phyloP scores from a whole-genome alignment of 2,888 invertebrate species.

The Parnassius glacialis region DNA sequence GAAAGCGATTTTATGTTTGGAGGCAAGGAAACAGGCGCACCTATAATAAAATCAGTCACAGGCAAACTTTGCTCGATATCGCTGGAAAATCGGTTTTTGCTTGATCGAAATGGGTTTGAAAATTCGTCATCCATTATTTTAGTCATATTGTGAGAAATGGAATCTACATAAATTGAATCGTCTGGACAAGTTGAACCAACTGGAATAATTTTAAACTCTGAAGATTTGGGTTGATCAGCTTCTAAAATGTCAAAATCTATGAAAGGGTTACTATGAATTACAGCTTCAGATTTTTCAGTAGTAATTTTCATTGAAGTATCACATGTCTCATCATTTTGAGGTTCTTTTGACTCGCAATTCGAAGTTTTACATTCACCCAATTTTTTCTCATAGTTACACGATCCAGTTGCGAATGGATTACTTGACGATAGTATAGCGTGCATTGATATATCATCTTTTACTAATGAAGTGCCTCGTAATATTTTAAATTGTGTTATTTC shows the following conservation, averaged over 20 bases:
- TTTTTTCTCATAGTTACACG: slow-evolving; percentile 50
- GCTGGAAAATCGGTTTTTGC: slow-evolving; percentile 44
- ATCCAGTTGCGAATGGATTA: slow-evolving; percentile 61
- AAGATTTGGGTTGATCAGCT: slow-evolving; percentile 59
- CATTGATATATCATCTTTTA: slow-evolving; percentile 45
- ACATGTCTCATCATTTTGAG: slow-evolving; percentile 59
- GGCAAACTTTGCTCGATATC: slow-evolving; percentile 42
- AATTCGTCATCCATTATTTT: slow-evolving; percentile 53
- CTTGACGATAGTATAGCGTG: slow-evolving; percentile 45
- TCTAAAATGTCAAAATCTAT: slow-evolving; percentile 40
- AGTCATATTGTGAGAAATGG: slow-evolving; percentile 34
- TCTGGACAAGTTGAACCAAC: slow-evolving; percentile 49
- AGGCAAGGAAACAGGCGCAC: slow-evolving; percentile 75
- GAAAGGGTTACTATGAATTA: slow-evolving; percentile 52
- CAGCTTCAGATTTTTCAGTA: slow-evolving; percentile 32
- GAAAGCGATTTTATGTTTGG: slow-evolving; percentile 57
- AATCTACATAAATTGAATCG: slow-evolving; percentile 51
- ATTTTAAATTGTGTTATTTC: slow-evolving; percentile 38
- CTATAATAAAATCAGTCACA: slow-evolving; percentile 72
- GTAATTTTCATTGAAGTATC: slow-evolving; percentile 49
- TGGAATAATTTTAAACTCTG: slow-evolving; percentile 66
- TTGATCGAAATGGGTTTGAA: slow-evolving; percentile 63
- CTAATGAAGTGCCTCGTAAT: slow-evolving; percentile 41
- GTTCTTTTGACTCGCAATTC: slow-evolving; percentile 67
- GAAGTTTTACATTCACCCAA: slow-evolving; percentile 58